phyloP scores from a whole-genome alignment of 2,797 vertebrate species.

The Lateolabrax maculatus region DNA sequence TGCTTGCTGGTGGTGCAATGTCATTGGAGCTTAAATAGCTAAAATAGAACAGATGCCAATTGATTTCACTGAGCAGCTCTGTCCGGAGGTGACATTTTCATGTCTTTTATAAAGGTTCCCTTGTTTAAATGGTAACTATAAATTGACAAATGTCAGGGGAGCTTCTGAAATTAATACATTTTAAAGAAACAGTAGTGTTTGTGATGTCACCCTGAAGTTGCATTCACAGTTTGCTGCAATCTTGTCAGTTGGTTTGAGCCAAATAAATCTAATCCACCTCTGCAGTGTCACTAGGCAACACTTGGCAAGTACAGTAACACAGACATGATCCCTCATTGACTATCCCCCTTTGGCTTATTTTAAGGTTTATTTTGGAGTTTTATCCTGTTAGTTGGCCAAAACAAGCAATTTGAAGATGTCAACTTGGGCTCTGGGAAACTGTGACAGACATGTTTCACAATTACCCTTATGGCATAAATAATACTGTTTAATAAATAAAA shows the following conservation, averaged over 20 bases:
- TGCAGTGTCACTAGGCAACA: slow-evolving; percentile 4
- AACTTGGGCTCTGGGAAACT: not conserved
- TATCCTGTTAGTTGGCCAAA: not conserved
- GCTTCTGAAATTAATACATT: slow-evolving; percentile 23
- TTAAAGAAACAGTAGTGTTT: not conserved
- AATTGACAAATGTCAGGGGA: slow-evolving; percentile 34
- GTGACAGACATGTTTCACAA: not conserved
- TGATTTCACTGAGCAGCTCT: slow-evolving; percentile 43
- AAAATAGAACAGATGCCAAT: slow-evolving; percentile 46
- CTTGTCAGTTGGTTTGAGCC: slow-evolving; percentile 12
- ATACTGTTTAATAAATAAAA: not conserved
- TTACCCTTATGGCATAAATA: no score
- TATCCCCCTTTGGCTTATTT: not conserved
- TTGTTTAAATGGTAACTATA: slow-evolving; percentile 21
- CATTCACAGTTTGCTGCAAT: slow-evolving; percentile 6
- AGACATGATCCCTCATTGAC: not conserved
- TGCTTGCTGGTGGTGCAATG: slow-evolving; percentile 47
- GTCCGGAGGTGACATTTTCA: slow-evolving; percentile 59
- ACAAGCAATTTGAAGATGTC: not conserved
- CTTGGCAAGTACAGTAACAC: not conserved
- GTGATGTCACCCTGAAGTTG: not conserved
- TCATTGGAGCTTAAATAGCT: slow-evolving; percentile 42
- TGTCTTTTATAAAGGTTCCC: slow-evolving; percentile 33
- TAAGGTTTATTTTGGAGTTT: not conserved
- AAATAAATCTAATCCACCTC: slow-evolving; percentile 3